Conservation (phyloP, 1,140 invertebrate genomes). For the Pissodes strobi region DNA sequence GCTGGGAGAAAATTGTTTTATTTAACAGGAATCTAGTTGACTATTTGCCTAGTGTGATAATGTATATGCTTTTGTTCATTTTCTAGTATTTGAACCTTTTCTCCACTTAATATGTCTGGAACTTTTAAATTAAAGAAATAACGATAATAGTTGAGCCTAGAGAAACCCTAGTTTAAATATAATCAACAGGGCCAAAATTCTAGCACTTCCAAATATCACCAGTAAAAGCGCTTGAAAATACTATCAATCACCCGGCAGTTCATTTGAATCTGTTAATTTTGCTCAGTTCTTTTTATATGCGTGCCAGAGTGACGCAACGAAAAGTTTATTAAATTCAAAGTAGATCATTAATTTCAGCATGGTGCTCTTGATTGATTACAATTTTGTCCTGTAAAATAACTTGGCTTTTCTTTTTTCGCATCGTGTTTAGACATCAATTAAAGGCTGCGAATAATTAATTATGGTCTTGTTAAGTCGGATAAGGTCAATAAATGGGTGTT, state of each 20-base stretch:
- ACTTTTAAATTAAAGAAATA: too few species aligned
- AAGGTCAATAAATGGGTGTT: neutral
- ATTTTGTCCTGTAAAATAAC: conserved; percentile 26
- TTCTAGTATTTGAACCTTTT: too few species aligned
- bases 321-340: conserved; percentile 35
- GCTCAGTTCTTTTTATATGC: conserved; percentile 30
- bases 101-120: too few species aligned
- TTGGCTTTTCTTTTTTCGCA: conserved; percentile 11
- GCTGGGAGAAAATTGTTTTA: too few species aligned
- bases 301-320: conserved; percentile 34
- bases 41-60: too few species aligned
- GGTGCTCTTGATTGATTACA: conserved; percentile 24
- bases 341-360: conserved; percentile 33
- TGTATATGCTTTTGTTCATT: too few species aligned
- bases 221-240: conserved; percentile 8
- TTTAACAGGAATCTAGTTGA: too few species aligned
- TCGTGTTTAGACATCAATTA: conserved; percentile 12
- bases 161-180: too few species aligned
- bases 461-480: neutral
- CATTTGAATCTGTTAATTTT: conserved; percentile 41
- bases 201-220: too few species aligned
- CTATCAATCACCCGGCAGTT: conserved; percentile 35
- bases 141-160: too few species aligned
- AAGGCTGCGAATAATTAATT: conserved; percentile 8
- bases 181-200: too few species aligned